phyloP scores from a whole-genome alignment of 2,797 vertebrate species.

The Myotis pilosus region DNA sequence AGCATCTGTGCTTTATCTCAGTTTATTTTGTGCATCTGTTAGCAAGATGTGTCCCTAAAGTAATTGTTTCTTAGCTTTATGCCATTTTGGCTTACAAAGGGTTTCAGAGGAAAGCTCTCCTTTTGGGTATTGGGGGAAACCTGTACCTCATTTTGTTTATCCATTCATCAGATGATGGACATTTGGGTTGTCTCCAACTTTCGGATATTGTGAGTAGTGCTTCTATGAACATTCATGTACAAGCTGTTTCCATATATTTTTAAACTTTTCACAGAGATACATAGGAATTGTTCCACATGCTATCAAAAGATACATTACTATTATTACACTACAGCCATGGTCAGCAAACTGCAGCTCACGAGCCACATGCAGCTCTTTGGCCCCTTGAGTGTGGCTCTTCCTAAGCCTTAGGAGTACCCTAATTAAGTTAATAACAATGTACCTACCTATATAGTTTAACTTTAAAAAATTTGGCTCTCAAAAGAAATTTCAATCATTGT shows the following conservation, averaged over 20 bases:
- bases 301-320: background rate
- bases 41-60: background rate
- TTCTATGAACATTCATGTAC: background rate
- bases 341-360: no score
- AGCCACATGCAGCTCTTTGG: no score
- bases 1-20: background rate
- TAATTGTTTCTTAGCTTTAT: background rate
- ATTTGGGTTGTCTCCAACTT: background rate
- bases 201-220: background rate
- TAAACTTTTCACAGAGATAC: background rate
- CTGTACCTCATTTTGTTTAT: background rate
- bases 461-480: no score
- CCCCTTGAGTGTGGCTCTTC: no score
- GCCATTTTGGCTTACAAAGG: background rate
- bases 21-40: background rate
- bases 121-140: background rate
- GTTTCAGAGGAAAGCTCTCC: background rate
- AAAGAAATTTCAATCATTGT: no score
- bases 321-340: background rate
- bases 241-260: background rate
- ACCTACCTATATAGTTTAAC: no score
- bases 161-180: background rate
- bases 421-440: no score
- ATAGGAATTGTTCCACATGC: background rate
- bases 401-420: no score